A percentile compares a stretch with the other conserved stretches of the same genome.
Conservation (phyloP, 2,888 invertebrate genomes). For the Zygaena filipendulae region DNA sequence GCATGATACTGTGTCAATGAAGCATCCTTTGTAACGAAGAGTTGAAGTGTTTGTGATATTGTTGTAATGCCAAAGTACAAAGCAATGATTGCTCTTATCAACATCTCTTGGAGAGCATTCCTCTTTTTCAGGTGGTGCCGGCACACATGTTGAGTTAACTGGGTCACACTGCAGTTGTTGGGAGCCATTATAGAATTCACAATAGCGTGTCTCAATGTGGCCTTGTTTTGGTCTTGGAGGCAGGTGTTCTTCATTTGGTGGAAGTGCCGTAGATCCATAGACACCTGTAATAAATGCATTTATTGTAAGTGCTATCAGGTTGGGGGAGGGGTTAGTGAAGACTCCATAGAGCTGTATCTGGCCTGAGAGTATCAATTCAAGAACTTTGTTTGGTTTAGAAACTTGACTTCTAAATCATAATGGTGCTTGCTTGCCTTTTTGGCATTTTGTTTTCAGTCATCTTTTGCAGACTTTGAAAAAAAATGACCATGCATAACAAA, state of each 20-base stretch:
- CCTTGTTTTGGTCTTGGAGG: constrained; percentile 56
- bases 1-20: constrained; percentile 83
- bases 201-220: constrained; percentile 64
- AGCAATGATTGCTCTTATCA: constrained; percentile 84
- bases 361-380: too few species aligned
- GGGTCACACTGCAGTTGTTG: constrained; percentile 29
- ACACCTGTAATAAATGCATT: constrained; percentile 24
- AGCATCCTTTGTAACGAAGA: constrained; percentile 83
- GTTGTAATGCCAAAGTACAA: constrained; percentile 82
- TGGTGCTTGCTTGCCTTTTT: too few species aligned
- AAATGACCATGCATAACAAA: too few species aligned
- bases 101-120: constrained; percentile 75
- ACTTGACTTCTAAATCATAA: too few species aligned
- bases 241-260: constrained; percentile 42
- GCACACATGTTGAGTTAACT: constrained; percentile 22
- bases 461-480: too few species aligned
- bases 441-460: too few species aligned
- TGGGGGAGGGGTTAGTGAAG: too few species aligned
- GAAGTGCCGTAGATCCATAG: constrained; percentile 28
- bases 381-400: too few species aligned
- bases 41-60: constrained; percentile 70
- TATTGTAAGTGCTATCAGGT: too few species aligned
- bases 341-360: neutral
- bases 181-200: constrained; percentile 75
- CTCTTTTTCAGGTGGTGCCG: constrained; percentile 40